Percentiles rank a stretch among this genome's conserved stretches.
Conservation (phyloP, 2,888 invertebrate genomes). For the Pammene fasciana region DNA sequence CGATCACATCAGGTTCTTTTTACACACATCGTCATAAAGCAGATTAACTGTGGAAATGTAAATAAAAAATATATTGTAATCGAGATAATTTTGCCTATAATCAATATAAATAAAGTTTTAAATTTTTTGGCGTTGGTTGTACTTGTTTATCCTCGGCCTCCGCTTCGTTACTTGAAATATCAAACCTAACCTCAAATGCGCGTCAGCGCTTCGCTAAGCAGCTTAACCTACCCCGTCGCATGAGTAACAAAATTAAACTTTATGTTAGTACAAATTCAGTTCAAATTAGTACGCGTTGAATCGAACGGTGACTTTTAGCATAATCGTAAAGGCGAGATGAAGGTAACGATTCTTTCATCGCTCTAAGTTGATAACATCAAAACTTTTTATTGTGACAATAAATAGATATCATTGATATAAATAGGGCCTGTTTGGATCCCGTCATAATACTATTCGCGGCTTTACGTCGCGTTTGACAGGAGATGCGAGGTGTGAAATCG, state of each 20-base stretch:
- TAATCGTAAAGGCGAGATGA: conserved; percentile 71
- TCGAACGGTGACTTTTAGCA: conserved; percentile 74
- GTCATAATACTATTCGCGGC: conserved; percentile 78
- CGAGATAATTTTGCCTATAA: no score
- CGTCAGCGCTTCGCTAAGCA: conserved; percentile 74
- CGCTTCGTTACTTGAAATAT: conserved; percentile 72
- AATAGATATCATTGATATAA: conserved; percentile 82
- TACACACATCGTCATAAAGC: background rate
- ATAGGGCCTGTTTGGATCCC: conserved; percentile 78
- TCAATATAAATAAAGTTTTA: background rate
- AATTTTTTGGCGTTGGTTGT: conserved; percentile 51
- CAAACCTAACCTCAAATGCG: conserved; percentile 70
- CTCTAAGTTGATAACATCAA: conserved; percentile 77
- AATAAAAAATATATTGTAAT: background rate
- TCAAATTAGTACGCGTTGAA: conserved; percentile 44
- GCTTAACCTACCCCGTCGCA: conserved; percentile 70
- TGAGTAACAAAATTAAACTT: conserved; percentile 49
- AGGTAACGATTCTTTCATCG: conserved; percentile 82
- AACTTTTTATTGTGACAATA: conserved; percentile 82
- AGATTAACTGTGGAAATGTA: background rate
- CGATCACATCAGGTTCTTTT: conserved; percentile 47
- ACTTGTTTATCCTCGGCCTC: conserved; percentile 59
- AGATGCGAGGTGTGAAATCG: conserved; percentile 82
- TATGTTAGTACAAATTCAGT: conserved; percentile 48
- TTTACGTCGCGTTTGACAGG: conserved; percentile 81